Conservation (phyloP, 2,797 vertebrate species). For the Lagocephalus sceleratus region DNA sequence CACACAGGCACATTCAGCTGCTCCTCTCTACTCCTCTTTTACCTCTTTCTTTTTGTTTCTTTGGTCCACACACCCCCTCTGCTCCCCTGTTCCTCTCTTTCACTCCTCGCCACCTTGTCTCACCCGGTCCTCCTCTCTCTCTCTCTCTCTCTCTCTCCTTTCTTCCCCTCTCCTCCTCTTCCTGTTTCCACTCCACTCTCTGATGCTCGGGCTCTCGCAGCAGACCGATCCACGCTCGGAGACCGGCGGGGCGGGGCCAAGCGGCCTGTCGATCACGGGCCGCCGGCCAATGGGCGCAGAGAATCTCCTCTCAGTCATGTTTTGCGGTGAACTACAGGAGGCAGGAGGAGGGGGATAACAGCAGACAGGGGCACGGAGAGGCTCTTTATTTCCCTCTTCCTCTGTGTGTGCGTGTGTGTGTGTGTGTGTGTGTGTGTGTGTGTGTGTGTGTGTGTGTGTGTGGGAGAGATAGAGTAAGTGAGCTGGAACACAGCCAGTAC, state of each 20-base stretch:
- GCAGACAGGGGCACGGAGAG: slow-evolving; percentile 56
- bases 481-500: slow-evolving; percentile 69
- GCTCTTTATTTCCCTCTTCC: slow-evolving; percentile 51
- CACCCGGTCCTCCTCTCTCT: slow-evolving; percentile 47
- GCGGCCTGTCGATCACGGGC: slow-evolving; percentile 41
- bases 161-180: slow-evolving; percentile 70
- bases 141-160: slow-evolving; percentile 65
- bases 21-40: slow-evolving; percentile 51
- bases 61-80: slow-evolving; percentile 53
- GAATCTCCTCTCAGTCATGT: slow-evolving; percentile 36
- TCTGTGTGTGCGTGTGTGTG: slow-evolving; percentile 44
- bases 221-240: slow-evolving; percentile 68
- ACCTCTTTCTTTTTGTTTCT: slow-evolving; percentile 42
- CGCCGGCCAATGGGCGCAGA: slow-evolving; percentile 48
- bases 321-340: slow-evolving; percentile 38
- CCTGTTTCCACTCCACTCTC: slow-evolving; percentile 74
- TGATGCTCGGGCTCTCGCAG: slow-evolving; percentile 63
- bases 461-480: slow-evolving; percentile 7
- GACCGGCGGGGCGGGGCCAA: slow-evolving; percentile 33
- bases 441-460: slow-evolving; percentile 18
- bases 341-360: slow-evolving; percentile 49
- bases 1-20: slow-evolving; percentile 19
- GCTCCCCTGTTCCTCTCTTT: slow-evolving; percentile 69
- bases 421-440: slow-evolving; percentile 25
- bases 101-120: slow-evolving; percentile 61